Evolutionary conservation across 30 jellyfish, hydroid and myxozoan species (phyloP).

Genomic region (Chrysaora quinquecirrha): DNA sequence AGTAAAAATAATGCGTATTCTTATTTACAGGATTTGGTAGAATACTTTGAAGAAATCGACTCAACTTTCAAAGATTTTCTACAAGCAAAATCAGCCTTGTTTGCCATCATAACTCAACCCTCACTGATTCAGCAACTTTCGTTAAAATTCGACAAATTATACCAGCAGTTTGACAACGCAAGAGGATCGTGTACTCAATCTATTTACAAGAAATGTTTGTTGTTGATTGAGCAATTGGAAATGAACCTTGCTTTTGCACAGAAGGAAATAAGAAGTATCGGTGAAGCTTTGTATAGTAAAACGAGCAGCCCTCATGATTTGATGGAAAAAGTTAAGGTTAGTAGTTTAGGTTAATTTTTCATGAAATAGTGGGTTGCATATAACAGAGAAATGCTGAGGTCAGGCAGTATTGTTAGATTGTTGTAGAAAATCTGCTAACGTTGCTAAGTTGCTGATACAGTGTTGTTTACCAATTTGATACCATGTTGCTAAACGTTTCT

Average conservation of each 20-base stretch:
- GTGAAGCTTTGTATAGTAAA: conserved; percentile 63
- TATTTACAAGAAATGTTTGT: conserved; percentile 36
- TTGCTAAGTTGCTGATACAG: too few relatives aligned
- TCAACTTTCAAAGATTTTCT: conserved; percentile 53
- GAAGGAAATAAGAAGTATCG: conserved; percentile 49
- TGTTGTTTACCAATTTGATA: too few relatives aligned
- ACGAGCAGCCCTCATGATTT: conserved; percentile 82
- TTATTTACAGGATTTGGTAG: conserved; percentile 64
- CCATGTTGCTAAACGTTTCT: too few relatives aligned
- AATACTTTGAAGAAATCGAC: conserved; percentile 65
- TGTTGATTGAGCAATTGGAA: conserved; percentile 30
- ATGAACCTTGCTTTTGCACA: conserved; percentile 45
- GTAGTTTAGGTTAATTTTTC: too few relatives aligned
- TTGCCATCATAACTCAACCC: neutral
- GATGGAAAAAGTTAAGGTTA: conserved; percentile 76
- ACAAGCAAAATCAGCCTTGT: conserved; percentile 32
- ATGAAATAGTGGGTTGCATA: too few relatives aligned
- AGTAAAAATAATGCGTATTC: neutral
- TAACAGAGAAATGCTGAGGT: too few relatives aligned
- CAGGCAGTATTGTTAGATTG: too few relatives aligned
- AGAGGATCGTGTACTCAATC: conserved; percentile 72
- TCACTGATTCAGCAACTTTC: conserved; percentile 8
- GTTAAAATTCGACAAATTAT: conserved; percentile 38
- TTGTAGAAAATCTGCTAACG: too few relatives aligned
- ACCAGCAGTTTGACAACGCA: conserved; percentile 48